These are phyloP conservation scores for Zhengitettix transpicula DNA, from an alignment of 2,888 invertebrate genomes.

Conservation along the genomic window DNA sequence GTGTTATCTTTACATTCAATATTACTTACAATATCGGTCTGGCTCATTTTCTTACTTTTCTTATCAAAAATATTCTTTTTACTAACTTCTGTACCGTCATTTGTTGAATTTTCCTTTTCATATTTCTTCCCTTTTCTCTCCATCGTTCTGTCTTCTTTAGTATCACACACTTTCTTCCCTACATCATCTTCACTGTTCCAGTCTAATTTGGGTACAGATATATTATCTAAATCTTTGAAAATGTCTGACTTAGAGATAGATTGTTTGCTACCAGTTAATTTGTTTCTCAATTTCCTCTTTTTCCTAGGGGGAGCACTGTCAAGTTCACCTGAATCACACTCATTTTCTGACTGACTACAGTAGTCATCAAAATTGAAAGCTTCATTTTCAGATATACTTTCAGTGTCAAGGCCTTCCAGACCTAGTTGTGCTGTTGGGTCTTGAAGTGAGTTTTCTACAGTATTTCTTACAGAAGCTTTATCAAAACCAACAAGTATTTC, in stretches of 20 bases:
- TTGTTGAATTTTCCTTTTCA: constrained; percentile 17
- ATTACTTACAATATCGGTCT: constrained; percentile 9
- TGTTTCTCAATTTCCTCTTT: constrained; percentile 10
- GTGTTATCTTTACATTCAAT: constrained; percentile 25
- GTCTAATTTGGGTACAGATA: constrained; percentile 28
- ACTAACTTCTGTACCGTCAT: constrained; percentile 18
- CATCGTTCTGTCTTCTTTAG: constrained; percentile 13
- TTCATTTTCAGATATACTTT: constrained; percentile 56
- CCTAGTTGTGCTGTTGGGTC: constrained; percentile 22
- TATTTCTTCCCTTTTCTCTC: constrained; percentile 18
- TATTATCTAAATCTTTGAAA: neutral
- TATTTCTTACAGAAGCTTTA: constrained; percentile 14
- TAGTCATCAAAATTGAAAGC: constrained; percentile 41
- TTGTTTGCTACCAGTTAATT: constrained; percentile 6
- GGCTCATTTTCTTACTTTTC: constrained; percentile 32
- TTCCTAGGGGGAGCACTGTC: constrained; percentile 7
- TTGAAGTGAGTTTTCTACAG: constrained; percentile 10
- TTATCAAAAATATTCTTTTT: constrained; percentile 10
- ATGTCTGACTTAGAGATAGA: constrained; percentile 14
- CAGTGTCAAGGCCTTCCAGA: constrained; percentile 48
- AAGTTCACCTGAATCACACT: constrained; percentile 8
- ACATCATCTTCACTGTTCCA: constrained; percentile 38
- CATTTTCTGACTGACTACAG: constrained; percentile 15
- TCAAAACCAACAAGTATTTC: constrained; percentile 14
- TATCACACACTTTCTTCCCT: constrained; percentile 22